These are phyloP conservation scores for Bambusicola thoracicus DNA, from an alignment of 2,113 vertebrate genomes.

Conservation along the genomic window DNA sequence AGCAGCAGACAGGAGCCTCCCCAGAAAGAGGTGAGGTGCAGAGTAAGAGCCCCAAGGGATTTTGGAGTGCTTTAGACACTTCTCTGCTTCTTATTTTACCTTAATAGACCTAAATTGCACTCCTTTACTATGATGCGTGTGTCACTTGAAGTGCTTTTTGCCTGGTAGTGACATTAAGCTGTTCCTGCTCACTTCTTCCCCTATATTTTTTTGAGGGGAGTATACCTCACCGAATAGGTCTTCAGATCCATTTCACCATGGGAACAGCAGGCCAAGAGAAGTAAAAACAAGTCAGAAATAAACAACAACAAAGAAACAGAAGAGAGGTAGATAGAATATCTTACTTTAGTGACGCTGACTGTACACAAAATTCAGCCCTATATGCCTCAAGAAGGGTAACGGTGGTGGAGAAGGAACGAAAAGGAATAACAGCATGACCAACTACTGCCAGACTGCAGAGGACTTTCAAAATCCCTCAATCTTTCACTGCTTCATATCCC, in stretches of 20 bases:
- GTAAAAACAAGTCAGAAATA: not conserved
- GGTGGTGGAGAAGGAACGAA: not conserved
- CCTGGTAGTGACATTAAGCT: not conserved
- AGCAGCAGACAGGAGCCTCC: not conserved
- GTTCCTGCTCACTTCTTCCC: not conserved
- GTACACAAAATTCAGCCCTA: not conserved
- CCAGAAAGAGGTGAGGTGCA: not conserved
- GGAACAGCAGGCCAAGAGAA: not conserved
- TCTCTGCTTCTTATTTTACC: slow-evolving; percentile 1
- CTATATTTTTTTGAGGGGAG: not conserved
- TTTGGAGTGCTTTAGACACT: not conserved
- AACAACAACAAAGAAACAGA: not conserved
- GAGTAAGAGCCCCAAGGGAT: not conserved
- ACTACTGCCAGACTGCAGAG: not conserved
- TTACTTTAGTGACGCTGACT: not conserved
- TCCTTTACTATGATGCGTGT: not conserved
- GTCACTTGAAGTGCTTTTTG: slow-evolving; percentile 5
- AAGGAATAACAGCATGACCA: not conserved
- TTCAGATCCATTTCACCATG: not conserved
- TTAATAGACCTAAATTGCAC: not conserved
- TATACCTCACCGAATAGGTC: not conserved
- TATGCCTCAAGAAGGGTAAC: not conserved
- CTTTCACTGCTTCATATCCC: not conserved
- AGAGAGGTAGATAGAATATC: not conserved
- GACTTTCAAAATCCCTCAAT: not conserved